Conservation (phyloP, 2,113 vertebrate genomes). For the Cichladusa arquata region DNA sequence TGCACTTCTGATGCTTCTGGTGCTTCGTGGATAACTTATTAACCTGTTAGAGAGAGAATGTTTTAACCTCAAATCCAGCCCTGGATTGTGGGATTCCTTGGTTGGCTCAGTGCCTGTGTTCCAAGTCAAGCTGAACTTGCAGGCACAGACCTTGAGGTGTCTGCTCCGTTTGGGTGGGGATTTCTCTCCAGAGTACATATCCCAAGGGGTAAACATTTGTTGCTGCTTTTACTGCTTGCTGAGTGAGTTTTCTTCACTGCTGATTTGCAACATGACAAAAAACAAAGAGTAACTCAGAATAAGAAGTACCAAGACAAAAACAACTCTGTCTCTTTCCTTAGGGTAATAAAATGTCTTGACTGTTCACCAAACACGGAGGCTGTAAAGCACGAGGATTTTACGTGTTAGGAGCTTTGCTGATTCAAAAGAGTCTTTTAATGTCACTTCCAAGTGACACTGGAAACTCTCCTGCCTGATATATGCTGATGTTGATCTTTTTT, state of each 20-base stretch:
- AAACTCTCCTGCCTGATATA: background rate
- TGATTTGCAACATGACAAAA: constrained; percentile 48
- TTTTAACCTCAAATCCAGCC: background rate
- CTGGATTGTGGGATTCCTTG: background rate
- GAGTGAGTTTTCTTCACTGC: constrained; percentile 43
- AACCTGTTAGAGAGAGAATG: background rate
- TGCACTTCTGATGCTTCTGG: background rate
- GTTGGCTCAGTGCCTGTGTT: constrained; percentile 7
- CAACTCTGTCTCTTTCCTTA: constrained; percentile 29
- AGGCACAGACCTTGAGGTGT: background rate
- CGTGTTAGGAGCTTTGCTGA: background rate
- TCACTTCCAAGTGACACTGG: background rate
- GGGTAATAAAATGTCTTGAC: background rate
- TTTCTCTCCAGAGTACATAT: constrained; percentile 40
- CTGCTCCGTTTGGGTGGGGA: constrained; percentile 42
- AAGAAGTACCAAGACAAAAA: constrained; percentile 28
- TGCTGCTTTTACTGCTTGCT: constrained; percentile 49
- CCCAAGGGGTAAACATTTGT: constrained; percentile 63
- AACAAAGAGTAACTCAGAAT: constrained; percentile 9
- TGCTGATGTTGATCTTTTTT: background rate
- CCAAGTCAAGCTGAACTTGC: background rate
- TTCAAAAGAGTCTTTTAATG: background rate
- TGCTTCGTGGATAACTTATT: constrained; percentile 14
- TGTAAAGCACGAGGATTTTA: background rate
- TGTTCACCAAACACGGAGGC: background rate